Evolutionary conservation across 1,140 invertebrate genomes (phyloP).

Genomic region (Atta cephalotes): DNA sequence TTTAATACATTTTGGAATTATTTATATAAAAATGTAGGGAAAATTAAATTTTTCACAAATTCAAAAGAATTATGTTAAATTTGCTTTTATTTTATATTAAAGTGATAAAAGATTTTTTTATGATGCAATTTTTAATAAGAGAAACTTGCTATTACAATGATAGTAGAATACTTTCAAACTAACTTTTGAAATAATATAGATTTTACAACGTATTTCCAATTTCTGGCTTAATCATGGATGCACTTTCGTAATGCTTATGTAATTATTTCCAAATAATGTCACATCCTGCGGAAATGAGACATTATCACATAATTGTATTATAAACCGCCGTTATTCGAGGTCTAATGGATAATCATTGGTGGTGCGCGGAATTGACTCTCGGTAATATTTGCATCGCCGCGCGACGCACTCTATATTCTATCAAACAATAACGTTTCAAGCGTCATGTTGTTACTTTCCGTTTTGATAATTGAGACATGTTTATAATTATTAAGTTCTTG

Average conservation of each 20-base stretch:
- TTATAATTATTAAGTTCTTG: background rate
- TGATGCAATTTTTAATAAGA: background rate
- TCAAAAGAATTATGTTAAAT: background rate
- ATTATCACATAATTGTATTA: slow-evolving; percentile 52
- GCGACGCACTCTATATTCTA: background rate
- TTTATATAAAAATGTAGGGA: background rate
- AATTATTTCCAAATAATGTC: slow-evolving; percentile 60
- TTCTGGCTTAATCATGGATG: slow-evolving; percentile 31
- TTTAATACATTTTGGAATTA: background rate
- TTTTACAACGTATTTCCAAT: slow-evolving; percentile 23
- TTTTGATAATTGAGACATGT: background rate
- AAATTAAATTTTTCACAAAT: background rate
- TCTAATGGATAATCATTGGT: slow-evolving; percentile 49
- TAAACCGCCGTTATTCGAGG: slow-evolving; percentile 50
- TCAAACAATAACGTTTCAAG: background rate
- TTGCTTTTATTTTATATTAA: background rate
- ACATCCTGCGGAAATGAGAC: slow-evolving; percentile 38
- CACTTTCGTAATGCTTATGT: slow-evolving; percentile 27
- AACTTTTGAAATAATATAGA: slow-evolving; percentile 4
- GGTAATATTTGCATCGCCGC: slow-evolving; percentile 35
- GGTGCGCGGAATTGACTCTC: slow-evolving; percentile 37
- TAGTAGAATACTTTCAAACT: background rate
- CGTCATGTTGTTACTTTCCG: background rate
- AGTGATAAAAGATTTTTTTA: background rate
- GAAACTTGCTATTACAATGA: background rate